A percentile compares a stretch with the other conserved stretches of the same genome.
These are phyloP conservation scores for Helleia helle DNA, from an alignment of 2,888 invertebrate genomes.

Conservation along the genomic window DNA sequence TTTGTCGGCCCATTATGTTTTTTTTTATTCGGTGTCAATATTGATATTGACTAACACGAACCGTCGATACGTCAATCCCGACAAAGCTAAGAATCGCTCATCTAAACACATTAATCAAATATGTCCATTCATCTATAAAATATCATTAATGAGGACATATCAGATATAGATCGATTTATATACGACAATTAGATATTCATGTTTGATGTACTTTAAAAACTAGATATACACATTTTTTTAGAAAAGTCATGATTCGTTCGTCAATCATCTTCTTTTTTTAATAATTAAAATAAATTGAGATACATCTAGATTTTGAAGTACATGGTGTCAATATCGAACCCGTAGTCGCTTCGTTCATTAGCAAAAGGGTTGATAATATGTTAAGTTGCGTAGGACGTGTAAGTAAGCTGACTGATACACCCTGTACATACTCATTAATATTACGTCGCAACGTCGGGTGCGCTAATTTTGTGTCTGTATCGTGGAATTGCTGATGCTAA, in stretches of 20 bases:
- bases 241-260: too few relatives aligned
- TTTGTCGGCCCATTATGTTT: too few relatives aligned
- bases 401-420: constrained; percentile 58
- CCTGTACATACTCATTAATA: constrained; percentile 64
- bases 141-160: constrained; percentile 33
- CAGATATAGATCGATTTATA: constrained; percentile 29
- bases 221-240: background rate
- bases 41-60: too few relatives aligned
- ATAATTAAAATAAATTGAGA: too few relatives aligned
- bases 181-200: constrained; percentile 27
- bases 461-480: constrained; percentile 14
- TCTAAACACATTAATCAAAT: constrained; percentile 11
- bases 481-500: constrained; percentile 8
- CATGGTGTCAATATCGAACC: constrained; percentile 27
- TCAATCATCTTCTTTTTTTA: too few relatives aligned
- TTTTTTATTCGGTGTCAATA: too few relatives aligned
- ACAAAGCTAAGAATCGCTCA: constrained; percentile 8
- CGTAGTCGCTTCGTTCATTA: constrained; percentile 36
- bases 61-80: background rate
- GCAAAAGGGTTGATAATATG: constrained; percentile 17
- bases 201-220: constrained; percentile 2
- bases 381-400: constrained; percentile 34
- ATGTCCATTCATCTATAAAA: constrained; percentile 21
- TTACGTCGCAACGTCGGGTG: constrained; percentile 21
- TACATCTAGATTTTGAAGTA: constrained; percentile 1